Evolutionary conservation across 2,113 vertebrate genomes (phyloP), one percentile per base, ranked within the genome.

Genomic region (Manacus vitellinus): DNA sequence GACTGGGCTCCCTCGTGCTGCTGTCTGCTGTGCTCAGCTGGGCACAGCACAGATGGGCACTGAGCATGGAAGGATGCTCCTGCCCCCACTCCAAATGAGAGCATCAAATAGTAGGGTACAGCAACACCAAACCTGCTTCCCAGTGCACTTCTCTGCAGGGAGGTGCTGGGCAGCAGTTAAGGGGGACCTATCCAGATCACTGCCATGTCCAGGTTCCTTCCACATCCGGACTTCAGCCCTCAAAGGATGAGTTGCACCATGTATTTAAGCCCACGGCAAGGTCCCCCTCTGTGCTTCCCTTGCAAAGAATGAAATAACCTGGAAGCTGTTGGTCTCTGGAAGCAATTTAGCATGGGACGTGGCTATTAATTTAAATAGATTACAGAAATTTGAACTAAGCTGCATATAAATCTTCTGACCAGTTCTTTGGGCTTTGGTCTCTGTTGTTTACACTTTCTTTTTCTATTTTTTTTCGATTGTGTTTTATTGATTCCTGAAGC

Each of bases 291-390:
- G 27, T 0, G 0, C 85, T 78, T 90, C 67, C 37, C 76, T 79
- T 79, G 31, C 86, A 35, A 81, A 78, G 80, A 77, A 92, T 4
- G 16, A 84, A 95, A 89, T 93, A 96, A 96, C 91, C 85, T 96
- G 91, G 82, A 90, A 94, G 81, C 92, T 80, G 61, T 89, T 78
- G 66, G 87, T 33, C 89, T 97, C 97, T 97, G 97, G 97, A 97
- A 97, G 78, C 95, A 96, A 97, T 97, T 97, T 97, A 90, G 41
- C 88, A 59, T 79, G 86, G 78, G 95, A 96, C 61, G 8, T 88
- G 88, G 94, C 91, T 96, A 96, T 97, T 97, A 94, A 97, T 97
- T 97, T 96, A 97, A 97, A 97, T 86, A 96, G 96, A 97, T 97
- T 96, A 97, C 95, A 97, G 97, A 97, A 96, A 97, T 97, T 92